Base-by-base conservation (phyloP, 2,797 vertebrate species). In the Triplophysa yarkandensis region DNA sequence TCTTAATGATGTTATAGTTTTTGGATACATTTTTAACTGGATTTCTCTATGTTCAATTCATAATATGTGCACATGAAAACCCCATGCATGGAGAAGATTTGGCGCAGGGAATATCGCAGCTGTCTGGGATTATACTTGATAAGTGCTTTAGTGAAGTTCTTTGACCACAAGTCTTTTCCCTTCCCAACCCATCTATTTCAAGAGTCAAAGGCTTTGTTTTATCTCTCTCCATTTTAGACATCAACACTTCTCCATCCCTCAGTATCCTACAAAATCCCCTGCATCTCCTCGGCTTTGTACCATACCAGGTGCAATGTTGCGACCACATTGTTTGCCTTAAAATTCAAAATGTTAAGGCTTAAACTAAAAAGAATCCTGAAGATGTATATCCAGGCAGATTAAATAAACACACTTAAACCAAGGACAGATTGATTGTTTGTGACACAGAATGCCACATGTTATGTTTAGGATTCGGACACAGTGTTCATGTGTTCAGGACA, bases 101-200 rank as follows among this genome's bases (percentile, higher is more conserved):
- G 63, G 30, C 58, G 77, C 66, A 39, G 64, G 81, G 80, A 28
- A 55, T 55, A 16, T 17, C 73, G 78, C 88, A 89, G 86, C 85
- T 90, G 86, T 75, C 9, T 62, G 77, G 80, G 82, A 84, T 85
- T 84, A 83, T 62, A 14, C 64, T 60, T 65, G 11, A 7, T 73
- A 74, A 27, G 41, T 57, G 74, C 71, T 79, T 83, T 78, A 83
- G 73, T 69, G 74, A 77, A 82, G 80, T 79, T 76, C 70, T 78
- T 63, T 86, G 85, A 86, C 83, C 84, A 84, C 84, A 74, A 58
- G 80, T 83, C 57, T 77, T 71, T 43, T n/a, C 74, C 61, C 83
- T 57, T 85, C 64, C 84, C 84, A 54, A 68, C 68, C 58, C 66
- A 46, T 82, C 84, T 89, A 88, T 89, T 88, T 90, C 73, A 72